phyloP scores from a whole-genome alignment of 23 tunicate species.

The Corella eumyota region DNA sequence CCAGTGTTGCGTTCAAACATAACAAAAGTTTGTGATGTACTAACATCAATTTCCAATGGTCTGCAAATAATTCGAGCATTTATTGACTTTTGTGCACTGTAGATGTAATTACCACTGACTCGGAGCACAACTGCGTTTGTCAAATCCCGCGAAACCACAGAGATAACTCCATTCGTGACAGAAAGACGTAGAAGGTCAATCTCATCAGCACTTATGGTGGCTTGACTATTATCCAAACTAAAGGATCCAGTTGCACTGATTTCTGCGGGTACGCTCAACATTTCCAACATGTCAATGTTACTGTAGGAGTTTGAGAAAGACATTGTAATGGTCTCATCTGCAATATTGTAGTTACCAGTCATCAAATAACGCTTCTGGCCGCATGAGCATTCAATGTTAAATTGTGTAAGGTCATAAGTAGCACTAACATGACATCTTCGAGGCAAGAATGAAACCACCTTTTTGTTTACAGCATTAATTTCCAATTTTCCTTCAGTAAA shows the following conservation, averaged over 20 bases:
- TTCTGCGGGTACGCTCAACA: conserved; percentile 4
- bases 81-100: background rate
- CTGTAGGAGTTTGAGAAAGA: too few species aligned
- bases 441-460: background rate
- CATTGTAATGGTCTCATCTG: too few species aligned
- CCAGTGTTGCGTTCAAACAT: conserved; percentile 23
- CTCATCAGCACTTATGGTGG: background rate
- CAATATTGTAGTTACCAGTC: background rate
- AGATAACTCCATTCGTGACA: background rate
- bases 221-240: background rate
- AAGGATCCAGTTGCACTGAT: background rate
- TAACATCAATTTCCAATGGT: conserved; percentile 3
- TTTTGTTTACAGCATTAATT: conserved; percentile 1
- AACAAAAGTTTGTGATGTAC: background rate
- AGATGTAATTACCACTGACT: conserved; percentile 11
- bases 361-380: conserved; percentile 1
- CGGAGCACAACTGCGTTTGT: background rate
- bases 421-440: background rate
- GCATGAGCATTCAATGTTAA: background rate
- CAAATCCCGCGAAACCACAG: background rate
- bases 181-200: background rate
- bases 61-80: background rate
- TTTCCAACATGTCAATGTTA: too few species aligned
- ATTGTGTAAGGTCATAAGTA: background rate
- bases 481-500: conserved; percentile 1